Evolutionary conservation across 1,140 invertebrate species (phyloP).

Genomic region (Metaphire vulgaris): DNA sequence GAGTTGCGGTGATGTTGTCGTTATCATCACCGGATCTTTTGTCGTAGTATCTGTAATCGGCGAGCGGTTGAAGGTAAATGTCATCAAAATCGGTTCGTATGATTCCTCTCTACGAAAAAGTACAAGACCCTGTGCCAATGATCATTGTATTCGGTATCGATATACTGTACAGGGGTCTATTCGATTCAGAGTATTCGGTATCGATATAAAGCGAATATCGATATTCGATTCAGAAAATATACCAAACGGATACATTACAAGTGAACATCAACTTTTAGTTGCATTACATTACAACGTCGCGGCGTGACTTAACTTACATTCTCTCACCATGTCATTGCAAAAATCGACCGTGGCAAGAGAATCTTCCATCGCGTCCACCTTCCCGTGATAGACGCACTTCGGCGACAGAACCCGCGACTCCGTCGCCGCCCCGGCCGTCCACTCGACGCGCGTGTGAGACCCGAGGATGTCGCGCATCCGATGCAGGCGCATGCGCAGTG

Average conservation of each 20-base stretch:
- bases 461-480: neutral
- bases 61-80: neutral
- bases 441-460: neutral
- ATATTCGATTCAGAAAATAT: too few relatives aligned
- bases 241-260: too few relatives aligned
- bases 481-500: neutral
- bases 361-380: neutral
- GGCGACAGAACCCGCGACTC: neutral
- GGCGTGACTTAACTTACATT: too few relatives aligned
- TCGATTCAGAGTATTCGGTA: too few relatives aligned
- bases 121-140: too few relatives aligned
- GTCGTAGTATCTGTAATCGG: neutral
- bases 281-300: too few relatives aligned
- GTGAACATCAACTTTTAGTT: too few relatives aligned
- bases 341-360: neutral
- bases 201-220: too few relatives aligned
- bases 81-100: neutral
- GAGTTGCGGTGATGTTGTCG: neutral
- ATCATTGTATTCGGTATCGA: too few relatives aligned
- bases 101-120: neutral
- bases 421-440: neutral
- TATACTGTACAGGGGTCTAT: too few relatives aligned
- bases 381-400: neutral
- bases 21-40: too few relatives aligned
- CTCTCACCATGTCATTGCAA: neutral